A percentile compares a stretch with the other conserved stretches of the same genome.
Evolutionary conservation across 2,797 vertebrate species (phyloP).

Genomic region (Oophaga sylvatica): DNA sequence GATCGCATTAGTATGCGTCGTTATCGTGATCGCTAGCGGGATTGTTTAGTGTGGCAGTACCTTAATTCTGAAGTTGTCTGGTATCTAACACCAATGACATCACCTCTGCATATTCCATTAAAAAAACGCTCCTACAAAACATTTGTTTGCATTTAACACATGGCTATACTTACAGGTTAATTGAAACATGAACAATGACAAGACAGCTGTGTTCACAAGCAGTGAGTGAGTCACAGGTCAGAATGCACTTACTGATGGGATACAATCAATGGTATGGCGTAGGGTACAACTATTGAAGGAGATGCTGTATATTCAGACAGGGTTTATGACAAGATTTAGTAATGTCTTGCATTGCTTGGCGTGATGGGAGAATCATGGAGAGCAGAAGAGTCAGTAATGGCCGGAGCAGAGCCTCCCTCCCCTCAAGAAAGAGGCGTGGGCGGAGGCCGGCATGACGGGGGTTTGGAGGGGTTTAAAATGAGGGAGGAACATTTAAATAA

Average conservation of each 20-base stretch:
- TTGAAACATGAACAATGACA: not conserved
- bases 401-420: no score
- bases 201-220: slow-evolving; percentile 7
- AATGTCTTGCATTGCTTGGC: not conserved
- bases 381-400: no score
- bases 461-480: no score
- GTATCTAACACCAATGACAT: slow-evolving; percentile 35
- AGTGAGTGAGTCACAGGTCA: slow-evolving; percentile 11
- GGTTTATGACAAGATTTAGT: no score
- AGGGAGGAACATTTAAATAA: no score
- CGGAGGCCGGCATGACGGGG: no score
- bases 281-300: not conserved
- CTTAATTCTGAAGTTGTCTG: slow-evolving; percentile 12
- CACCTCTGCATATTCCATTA: not conserved
- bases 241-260: not conserved
- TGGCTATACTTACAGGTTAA: slow-evolving; percentile 25
- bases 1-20: no score
- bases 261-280: not conserved
- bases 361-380: not conserved
- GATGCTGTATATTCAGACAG: no score
- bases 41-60: no score
- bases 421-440: no score
- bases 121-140: not conserved
- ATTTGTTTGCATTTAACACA: slow-evolving; percentile 28
- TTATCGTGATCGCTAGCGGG: no score